These are phyloP conservation scores for Eudasyphora cyanicolor DNA, from an alignment of 2,888 invertebrate genomes.

Conservation along the genomic window DNA sequence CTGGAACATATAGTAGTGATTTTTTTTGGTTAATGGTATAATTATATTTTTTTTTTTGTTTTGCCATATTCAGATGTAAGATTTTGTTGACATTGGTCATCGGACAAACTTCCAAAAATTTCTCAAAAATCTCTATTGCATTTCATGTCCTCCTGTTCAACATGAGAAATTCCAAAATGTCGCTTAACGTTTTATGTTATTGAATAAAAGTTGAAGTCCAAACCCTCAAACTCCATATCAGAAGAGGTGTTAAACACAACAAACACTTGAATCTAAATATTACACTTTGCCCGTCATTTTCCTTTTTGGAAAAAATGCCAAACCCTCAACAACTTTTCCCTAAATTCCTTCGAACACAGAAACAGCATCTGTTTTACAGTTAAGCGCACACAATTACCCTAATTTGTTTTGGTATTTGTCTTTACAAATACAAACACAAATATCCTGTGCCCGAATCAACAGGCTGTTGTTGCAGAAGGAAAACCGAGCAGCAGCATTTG, in stretches of 20 bases:
- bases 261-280: not conserved
- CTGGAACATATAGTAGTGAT: too few species aligned
- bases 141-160: constrained; percentile 19
- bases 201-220: not conserved
- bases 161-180: constrained; percentile 51
- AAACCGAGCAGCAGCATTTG: too few species aligned
- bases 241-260: not conserved
- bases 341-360: not conserved
- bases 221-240: not conserved
- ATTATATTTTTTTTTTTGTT: too few species aligned
- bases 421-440: not conserved
- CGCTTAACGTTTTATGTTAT: not conserved
- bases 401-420: constrained; percentile 49
- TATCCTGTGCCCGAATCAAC: constrained; percentile 27
- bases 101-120: too few species aligned
- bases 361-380: constrained; percentile 25
- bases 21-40: too few species aligned
- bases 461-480: constrained; percentile 20
- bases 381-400: constrained; percentile 61
- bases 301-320: too few species aligned
- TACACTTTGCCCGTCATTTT: not conserved
- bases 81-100: too few species aligned
- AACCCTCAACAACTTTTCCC: not conserved
- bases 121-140: too few species aligned
- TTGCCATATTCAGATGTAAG: too few species aligned